Conservation (phyloP, 2,113 vertebrate species). For the Helogale parvula region DNA sequence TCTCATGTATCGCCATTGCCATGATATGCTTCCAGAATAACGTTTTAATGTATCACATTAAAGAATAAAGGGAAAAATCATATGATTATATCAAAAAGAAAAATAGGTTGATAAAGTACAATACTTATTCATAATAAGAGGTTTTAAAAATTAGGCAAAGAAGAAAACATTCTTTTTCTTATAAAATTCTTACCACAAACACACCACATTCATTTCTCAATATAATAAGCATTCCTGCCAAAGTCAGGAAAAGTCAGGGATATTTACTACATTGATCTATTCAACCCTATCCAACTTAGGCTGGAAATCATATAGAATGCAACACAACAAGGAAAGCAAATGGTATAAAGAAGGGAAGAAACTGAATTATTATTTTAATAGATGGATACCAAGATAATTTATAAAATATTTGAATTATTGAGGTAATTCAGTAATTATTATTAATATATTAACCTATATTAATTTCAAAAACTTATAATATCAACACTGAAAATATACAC, state of each 20-base stretch:
- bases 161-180: background rate
- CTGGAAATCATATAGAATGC: background rate
- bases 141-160: background rate
- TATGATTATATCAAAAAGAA: background rate
- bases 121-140: background rate
- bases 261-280: background rate
- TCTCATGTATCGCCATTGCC: background rate
- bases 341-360: background rate
- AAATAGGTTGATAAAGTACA: background rate
- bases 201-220: background rate
- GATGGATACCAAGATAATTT: background rate
- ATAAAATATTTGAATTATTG: background rate
- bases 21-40: constrained; percentile 1
- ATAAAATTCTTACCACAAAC: background rate
- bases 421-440: background rate
- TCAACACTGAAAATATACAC: background rate
- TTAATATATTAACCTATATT: background rate
- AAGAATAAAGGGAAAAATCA: background rate
- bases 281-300: background rate
- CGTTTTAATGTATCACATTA: background rate
- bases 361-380: background rate
- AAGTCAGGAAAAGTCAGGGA: background rate
- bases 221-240: background rate
- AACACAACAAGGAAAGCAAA: constrained; percentile 23
- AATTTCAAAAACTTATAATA: background rate